Evolutionary conservation across 2,113 vertebrate genomes (phyloP), one percentile per base, ranked within the genome.

Genomic region (Eulemur macaco): DNA sequence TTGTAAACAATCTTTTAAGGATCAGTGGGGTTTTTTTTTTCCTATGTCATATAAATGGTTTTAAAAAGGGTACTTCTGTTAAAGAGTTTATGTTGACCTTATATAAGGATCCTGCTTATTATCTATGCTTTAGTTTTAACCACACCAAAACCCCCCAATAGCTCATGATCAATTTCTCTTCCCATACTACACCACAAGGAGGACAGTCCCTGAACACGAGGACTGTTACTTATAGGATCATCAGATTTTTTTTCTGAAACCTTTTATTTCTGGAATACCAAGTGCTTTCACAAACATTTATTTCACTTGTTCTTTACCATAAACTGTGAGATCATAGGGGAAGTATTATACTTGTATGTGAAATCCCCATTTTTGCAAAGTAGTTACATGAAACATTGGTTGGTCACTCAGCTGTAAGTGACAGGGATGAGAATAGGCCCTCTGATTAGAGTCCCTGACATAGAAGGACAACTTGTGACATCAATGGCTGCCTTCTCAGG

Each of bases 161-260:
- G 58, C 58, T 77, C 37, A 68, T 50, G 69, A 87, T n/a, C n/a
- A 12, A 58, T 84, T 87, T 94, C 78, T 81, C 68, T 96, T 96
- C 37, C 34, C 34, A 31, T 80, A 29, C 58, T 23, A 31, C 1
- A 86, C 34, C 15, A 69, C 34, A 17, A 52, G 73, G 15, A 91
- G 52, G 85, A 76, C 5, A 96, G 29, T 84, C 76, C 66, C 66
- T 23, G 29, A 82, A 34, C 8, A 42, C 27, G 60, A 64, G 45
- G 45, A 69, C 74, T n/a, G 20, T 39, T 23, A 68, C 42, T 42
- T 76, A 23, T 17, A 64, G 74, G 58, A 80, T 3, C 21, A 27
- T 15, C 39, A 76, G 52, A 54, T 31, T 21, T 91, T 39, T 23
- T 21, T 10, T 15, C 54, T 37, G 82, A 78, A 74, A 60, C 15